Conservation (phyloP, 1,140 invertebrate genomes). For the Batillaria attramentaria region DNA sequence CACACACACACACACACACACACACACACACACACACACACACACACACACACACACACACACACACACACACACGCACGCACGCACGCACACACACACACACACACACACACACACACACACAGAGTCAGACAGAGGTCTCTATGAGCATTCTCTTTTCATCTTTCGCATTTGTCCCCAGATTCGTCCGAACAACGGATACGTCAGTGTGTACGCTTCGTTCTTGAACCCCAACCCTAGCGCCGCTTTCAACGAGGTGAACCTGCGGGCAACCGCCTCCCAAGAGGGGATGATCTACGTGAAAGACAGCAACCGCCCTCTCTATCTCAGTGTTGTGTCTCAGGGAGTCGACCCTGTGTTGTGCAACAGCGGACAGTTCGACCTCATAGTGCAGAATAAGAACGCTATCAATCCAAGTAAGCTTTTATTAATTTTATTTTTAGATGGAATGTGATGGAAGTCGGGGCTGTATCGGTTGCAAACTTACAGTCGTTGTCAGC, state of each 20-base stretch:
- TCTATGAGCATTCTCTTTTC: too few relatives aligned
- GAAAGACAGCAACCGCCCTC: conserved; percentile 8
- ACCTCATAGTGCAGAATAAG: neutral
- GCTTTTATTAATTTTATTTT: too few relatives aligned
- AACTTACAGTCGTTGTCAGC: too few relatives aligned
- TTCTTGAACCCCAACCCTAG: conserved; percentile 38
- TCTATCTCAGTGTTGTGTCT: conserved; percentile 24
- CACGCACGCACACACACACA: neutral
- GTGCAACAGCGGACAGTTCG: neutral
- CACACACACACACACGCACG: neutral
- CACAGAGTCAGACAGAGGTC: too few relatives aligned
- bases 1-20: neutral
- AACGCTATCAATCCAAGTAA: conserved; percentile 25
- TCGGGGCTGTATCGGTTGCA: too few relatives aligned
- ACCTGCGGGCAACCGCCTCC: conserved; percentile 26
- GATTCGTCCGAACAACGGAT: conserved; percentile 37
- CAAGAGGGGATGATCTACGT: conserved; percentile 33
- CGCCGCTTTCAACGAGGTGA: conserved; percentile 42
- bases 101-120: neutral
- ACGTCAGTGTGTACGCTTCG: conserved; percentile 41
- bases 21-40: neutral
- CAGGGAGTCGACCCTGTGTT: conserved; percentile 17
- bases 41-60: neutral
- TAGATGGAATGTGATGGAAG: too few relatives aligned
- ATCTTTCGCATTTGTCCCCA: conserved; percentile 10